phyloP scores from a whole-genome alignment of 2,113 vertebrate genomes.

The Spheniscus mendiculus region DNA sequence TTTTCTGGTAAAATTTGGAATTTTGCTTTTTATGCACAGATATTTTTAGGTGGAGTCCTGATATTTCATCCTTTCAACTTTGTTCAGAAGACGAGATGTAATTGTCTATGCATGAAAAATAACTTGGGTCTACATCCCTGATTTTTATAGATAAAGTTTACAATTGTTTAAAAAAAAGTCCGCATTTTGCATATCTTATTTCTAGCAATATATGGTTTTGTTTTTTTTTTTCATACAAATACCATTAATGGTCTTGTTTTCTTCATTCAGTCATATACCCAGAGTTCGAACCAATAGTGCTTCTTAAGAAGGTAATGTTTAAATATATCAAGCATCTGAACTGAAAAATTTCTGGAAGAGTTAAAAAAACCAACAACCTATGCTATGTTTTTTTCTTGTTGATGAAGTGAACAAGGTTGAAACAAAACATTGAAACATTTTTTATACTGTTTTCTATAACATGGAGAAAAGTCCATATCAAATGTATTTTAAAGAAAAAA shows the following conservation, averaged over 20 bases:
- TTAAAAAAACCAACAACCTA: neutral
- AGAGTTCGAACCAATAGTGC: neutral
- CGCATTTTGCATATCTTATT: neutral
- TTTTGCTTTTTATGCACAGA: neutral
- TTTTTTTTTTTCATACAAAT: neutral
- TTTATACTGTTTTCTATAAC: neutral
- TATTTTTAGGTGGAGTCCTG: neutral
- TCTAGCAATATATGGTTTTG: neutral
- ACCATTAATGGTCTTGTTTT: neutral
- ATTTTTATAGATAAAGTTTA: neutral
- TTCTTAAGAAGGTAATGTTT: neutral
- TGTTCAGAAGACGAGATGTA: neutral
- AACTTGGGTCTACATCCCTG: fast-evolving
- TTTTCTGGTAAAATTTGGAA: neutral
- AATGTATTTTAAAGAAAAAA: neutral
- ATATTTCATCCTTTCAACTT: neutral
- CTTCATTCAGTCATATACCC: neutral
- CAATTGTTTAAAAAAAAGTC: neutral
- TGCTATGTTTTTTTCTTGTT: neutral
- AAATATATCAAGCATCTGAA: neutral
- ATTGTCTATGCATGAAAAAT: neutral
- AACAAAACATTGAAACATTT: neutral
- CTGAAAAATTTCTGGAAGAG: neutral
- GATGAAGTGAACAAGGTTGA: neutral
- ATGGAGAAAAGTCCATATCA: neutral